Conservation (phyloP, 2,888 invertebrate species). For the Ecdyonurus torrentis region DNA sequence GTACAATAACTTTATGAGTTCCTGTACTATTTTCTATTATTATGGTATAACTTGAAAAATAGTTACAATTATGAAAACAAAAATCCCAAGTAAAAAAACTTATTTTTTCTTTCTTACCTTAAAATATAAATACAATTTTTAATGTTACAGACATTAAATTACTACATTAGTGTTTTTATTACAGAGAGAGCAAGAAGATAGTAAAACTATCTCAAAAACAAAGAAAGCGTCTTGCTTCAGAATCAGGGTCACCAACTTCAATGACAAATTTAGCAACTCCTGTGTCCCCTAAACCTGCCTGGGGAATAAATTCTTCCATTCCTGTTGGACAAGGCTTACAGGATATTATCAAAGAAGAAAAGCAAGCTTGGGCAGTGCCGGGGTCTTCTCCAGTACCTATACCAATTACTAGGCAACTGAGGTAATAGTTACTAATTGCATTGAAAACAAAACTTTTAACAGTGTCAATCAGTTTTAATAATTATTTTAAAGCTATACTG, state of each 20-base stretch:
- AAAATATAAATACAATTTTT: neutral
- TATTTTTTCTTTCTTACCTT: neutral
- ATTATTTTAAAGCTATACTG: no score
- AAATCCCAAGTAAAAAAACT: no score
- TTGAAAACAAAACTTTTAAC: neutral
- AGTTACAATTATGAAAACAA: no score
- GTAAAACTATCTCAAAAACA: slow-evolving; percentile 45
- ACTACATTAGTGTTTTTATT: no score
- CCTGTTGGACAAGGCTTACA: neutral
- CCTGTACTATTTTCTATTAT: no score
- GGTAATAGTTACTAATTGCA: neutral
- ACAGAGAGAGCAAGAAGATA: slow-evolving; percentile 17
- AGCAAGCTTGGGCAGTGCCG: no score
- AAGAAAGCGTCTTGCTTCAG: slow-evolving; percentile 37
- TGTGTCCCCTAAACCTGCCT: neutral
- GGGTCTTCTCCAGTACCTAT: neutral
- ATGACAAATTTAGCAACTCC: neutral
- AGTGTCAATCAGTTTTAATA: no score
- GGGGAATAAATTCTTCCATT: neutral
- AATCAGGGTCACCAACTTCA: neutral
- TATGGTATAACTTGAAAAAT: no score
- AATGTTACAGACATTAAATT: neutral
- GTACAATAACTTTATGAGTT: no score
- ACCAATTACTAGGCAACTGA: neutral
- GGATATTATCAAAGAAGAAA: slow-evolving; percentile 19